These are phyloP conservation scores for Euura saliciscinereae DNA, from an alignment of 1,140 invertebrate genomes.

Conservation along the genomic window DNA sequence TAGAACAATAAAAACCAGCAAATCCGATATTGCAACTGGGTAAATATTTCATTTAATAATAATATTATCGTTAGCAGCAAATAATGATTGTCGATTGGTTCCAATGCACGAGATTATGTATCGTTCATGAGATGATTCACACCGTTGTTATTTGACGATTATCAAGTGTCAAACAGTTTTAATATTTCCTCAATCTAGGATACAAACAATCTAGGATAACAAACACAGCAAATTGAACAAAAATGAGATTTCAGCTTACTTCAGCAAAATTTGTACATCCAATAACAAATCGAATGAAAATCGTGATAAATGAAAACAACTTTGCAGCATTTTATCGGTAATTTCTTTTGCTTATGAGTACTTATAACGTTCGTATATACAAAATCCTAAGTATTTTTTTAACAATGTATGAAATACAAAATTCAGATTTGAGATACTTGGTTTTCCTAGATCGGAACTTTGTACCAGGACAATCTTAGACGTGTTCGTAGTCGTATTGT, in stretches of 20 bases:
- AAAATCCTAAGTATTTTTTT: too few relatives aligned
- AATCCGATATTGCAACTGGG: neutral
- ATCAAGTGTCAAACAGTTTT: neutral
- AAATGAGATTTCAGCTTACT: neutral
- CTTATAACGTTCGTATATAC: too few relatives aligned
- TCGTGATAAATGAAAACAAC: neutral
- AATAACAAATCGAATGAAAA: neutral
- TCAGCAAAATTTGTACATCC: neutral
- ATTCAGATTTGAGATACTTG: too few relatives aligned
- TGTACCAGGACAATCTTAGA: too few relatives aligned
- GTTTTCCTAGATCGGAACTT: too few relatives aligned
- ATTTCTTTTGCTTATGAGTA: too few relatives aligned
- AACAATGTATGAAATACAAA: too few relatives aligned
- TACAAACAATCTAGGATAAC: neutral
- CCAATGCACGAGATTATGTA: neutral
- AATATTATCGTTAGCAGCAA: neutral
- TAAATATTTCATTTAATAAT: neutral
- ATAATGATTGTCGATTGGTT: conserved; percentile 1
- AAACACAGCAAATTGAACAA: neutral
- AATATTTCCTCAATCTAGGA: neutral
- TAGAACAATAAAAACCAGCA: neutral
- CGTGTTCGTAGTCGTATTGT: too few relatives aligned
- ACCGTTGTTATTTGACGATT: neutral
- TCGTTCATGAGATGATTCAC: neutral
- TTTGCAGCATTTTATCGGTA: neutral